phyloP scores from a whole-genome alignment of 2,888 invertebrate species.

The Drepanosiphum platanoidis region DNA sequence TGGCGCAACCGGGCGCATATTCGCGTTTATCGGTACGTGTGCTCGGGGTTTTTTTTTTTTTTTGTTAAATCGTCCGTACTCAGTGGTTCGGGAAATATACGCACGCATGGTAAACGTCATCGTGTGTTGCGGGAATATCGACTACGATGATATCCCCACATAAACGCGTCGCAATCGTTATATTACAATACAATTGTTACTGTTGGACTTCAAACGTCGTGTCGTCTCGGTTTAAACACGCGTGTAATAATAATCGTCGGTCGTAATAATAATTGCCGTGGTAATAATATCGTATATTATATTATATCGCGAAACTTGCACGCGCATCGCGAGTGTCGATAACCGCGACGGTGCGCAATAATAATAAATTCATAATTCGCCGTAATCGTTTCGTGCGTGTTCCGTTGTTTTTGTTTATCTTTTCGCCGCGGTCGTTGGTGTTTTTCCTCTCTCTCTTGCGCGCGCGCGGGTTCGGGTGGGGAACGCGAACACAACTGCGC shows the following conservation, averaged over 20 bases:
- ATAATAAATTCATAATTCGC: too few relatives aligned
- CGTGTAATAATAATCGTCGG: too few relatives aligned
- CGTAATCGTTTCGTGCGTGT: background rate
- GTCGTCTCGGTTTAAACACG: conserved; percentile 29
- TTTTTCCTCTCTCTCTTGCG: background rate
- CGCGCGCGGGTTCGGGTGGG: background rate
- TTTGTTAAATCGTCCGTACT: background rate
- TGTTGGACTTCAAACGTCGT: conserved; percentile 52
- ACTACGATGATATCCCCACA: conserved; percentile 37
- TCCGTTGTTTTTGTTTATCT: background rate
- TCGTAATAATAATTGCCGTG: background rate
- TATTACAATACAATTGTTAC: conserved; percentile 58
- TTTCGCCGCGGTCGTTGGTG: too few relatives aligned
- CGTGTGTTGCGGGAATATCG: background rate
- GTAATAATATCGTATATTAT: too few relatives aligned
- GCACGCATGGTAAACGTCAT: background rate
- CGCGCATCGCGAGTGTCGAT: background rate
- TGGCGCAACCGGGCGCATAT: too few relatives aligned
- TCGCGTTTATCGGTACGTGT: too few relatives aligned
- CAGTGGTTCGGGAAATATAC: background rate
- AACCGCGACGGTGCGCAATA: conserved; percentile 23
- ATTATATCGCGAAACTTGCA: background rate
- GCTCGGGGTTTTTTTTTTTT: background rate
- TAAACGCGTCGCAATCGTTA: conserved; percentile 47
- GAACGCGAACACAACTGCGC: background rate